phyloP scores from a whole-genome alignment of 2,113 vertebrate genomes.

The Xyrauchen texanus region DNA sequence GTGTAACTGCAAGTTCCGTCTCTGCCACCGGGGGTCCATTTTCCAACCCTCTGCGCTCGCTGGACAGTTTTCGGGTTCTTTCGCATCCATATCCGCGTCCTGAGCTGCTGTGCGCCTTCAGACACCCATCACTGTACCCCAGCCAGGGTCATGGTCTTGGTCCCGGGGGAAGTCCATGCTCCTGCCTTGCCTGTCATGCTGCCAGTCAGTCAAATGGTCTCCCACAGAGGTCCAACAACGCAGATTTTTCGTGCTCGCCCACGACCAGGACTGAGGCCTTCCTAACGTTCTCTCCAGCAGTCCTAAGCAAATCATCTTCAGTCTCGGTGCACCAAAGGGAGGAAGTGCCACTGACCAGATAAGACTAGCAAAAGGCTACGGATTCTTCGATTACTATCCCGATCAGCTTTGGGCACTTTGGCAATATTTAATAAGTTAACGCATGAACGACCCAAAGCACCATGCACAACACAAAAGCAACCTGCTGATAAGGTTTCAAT shows the following conservation, averaged over 20 bases:
- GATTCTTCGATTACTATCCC: background rate
- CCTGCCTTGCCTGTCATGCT: conserved; percentile 91
- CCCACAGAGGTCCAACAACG: conserved; percentile 79
- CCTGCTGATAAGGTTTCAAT: conserved; percentile 19
- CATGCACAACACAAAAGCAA: conserved; percentile 9
- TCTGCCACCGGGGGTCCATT: conserved; percentile 80
- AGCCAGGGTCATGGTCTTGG: conserved; percentile 87
- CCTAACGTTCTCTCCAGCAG: conserved; percentile 93
- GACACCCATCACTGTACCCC: conserved; percentile 90
- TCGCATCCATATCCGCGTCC: conserved; percentile 94
- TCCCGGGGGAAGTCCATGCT: conserved; percentile 84
- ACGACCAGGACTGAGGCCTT: conserved; percentile 94
- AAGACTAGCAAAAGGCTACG: conserved; percentile 48
- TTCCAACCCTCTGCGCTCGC: conserved; percentile 86
- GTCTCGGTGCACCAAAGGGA: conserved; percentile 95
- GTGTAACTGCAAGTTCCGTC: conserved; percentile 82
- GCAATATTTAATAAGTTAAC: conserved; percentile 18
- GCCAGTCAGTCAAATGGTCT: conserved; percentile 81
- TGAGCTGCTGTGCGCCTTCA: conserved; percentile 95
- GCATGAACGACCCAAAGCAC: conserved; percentile 37
- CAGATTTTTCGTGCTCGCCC: conserved; percentile 92
- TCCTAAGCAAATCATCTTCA: conserved; percentile 91
- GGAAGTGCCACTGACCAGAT: conserved; percentile 97
- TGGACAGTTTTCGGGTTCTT: conserved; percentile 93
- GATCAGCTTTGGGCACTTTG: conserved; percentile 14